Evolutionary conservation across 1,140 invertebrate species (phyloP).

Genomic region (Leucophenga varia): DNA sequence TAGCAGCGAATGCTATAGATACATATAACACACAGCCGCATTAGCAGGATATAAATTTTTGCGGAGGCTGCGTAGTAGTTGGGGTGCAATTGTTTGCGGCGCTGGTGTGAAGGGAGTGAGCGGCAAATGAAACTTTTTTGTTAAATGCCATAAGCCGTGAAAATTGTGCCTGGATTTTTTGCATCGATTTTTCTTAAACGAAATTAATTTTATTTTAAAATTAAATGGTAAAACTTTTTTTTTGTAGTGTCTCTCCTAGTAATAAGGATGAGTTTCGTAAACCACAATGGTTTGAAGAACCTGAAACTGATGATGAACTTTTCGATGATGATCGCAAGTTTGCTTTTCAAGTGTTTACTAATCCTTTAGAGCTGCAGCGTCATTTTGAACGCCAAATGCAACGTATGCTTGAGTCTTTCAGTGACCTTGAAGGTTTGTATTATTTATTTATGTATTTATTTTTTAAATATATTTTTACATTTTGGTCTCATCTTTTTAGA

Average conservation of each 20-base stretch:
- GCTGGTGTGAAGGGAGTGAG: constrained; percentile 4
- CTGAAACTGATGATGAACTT: constrained; percentile 53
- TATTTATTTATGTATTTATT: no score
- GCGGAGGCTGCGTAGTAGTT: constrained; percentile 42
- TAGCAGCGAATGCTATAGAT: constrained; percentile 48
- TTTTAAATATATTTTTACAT: not conserved
- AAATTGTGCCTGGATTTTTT: not conserved
- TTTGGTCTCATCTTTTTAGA: not conserved
- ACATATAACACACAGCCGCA: constrained; percentile 35
- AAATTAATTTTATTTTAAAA: no score
- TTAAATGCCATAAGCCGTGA: no score
- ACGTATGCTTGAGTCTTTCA: constrained; percentile 48
- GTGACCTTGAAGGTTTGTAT: constrained; percentile 44
- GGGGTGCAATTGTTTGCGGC: constrained; percentile 6
- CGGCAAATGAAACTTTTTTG: not conserved
- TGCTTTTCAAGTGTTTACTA: constrained; percentile 56
- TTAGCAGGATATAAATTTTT: constrained; percentile 30
- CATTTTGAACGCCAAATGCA: constrained; percentile 59
- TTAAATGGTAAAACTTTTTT: no score
- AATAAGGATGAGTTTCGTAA: constrained; percentile 54
- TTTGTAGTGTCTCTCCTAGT: constrained; percentile 27
- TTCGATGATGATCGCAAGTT: constrained; percentile 54
- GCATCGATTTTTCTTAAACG: not conserved
- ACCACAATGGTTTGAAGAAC: constrained; percentile 54
- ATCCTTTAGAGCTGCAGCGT: constrained; percentile 57